These are phyloP conservation scores for Pemphigus obesinymphae DNA, from an alignment of 1,140 invertebrate species.

Conservation along the genomic window DNA sequence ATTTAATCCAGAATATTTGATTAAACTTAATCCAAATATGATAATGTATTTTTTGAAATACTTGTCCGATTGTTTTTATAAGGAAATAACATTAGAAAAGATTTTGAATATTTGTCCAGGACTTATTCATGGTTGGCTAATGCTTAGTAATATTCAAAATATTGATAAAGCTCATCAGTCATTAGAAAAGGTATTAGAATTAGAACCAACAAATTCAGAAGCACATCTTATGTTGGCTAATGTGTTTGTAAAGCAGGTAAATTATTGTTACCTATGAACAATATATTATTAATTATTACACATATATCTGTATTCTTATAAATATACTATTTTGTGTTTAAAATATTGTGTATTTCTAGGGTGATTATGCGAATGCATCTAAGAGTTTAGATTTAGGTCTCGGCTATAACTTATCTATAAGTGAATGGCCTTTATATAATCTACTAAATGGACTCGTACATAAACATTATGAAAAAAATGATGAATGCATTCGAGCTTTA, in stretches of 20 bases:
- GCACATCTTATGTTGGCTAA: conserved; percentile 84
- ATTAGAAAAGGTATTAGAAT: conserved; percentile 55
- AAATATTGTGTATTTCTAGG: conserved; percentile 54
- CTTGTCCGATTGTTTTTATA: not conserved
- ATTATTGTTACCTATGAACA: conserved; percentile 1
- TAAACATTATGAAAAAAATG: conserved; percentile 67
- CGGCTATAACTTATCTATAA: conserved; percentile 84
- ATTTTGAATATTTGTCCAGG: conserved; percentile 78
- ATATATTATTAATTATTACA: not conserved
- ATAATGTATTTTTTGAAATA: conserved; percentile 66
- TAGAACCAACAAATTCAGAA: conserved; percentile 72
- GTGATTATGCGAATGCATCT: conserved; percentile 68
- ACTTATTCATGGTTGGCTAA: conserved; percentile 64
- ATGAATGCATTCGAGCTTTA: conserved; percentile 72
- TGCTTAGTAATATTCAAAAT: conserved; percentile 51
- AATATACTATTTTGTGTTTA: conserved; percentile 46
- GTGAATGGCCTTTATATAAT: conserved; percentile 87
- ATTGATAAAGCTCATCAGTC: conserved; percentile 65
- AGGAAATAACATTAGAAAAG: conserved; percentile 19
- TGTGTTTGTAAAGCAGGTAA: conserved; percentile 60
- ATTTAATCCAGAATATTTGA: conserved; percentile 72
- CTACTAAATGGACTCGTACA: conserved; percentile 77
- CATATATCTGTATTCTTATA: not conserved
- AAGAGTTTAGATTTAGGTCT: conserved; percentile 82
- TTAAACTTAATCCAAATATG: conserved; percentile 78